Base-by-base conservation (phyloP, 2,888 invertebrate species). In the Criorhina ranunculi region DNA sequence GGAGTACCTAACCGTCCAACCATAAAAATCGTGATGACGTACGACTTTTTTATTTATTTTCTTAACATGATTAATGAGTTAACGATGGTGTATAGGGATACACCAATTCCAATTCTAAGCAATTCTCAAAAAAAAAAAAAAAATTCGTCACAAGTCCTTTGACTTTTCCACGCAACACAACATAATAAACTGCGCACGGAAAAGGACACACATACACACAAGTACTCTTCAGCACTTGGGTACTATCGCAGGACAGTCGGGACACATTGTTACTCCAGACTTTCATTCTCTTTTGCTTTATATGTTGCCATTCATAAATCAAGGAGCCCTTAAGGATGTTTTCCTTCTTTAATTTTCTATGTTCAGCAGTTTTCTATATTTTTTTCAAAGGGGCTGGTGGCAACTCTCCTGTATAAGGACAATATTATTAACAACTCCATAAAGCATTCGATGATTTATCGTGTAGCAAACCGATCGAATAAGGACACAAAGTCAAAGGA, bases 61-160 rank as follows among this genome's bases (percentile, higher is more conserved):
- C 29, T 57, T 35, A 64, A 72, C 49, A 85, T 85, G 85, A 85
- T 85, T 85, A 85, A 85, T 85, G 85, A 80, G 75, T 51, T 76
- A 80, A 76, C 64, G 70, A 85, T 79, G 62, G 57, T 51, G 51
- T 62, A 42, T 62, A n/a, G n/a, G n/a, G n/a, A n/a, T n/a, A n/a
- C 59, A 33, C 19, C 46, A n/a, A 60, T 19, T 77, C 44, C 42
- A 64, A 66, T 66, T 72, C 33, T 33, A 62, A 69, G 70, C 59
- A 57, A 67, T 73, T 62, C 17, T 44, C 46, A 35, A 0, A 44
- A 17, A 60, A 60, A 60, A 60, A 35, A 55, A 53, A 42, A 72
- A 80, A 80, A 85, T 80, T 85, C 80, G 85, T 85, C 85, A 85
- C 85, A 80, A 85, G 80, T 80, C 75, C 70, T 80, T 85, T 85